phyloP scores from a whole-genome alignment of 2,888 invertebrate species.

The Campaea margaritaria region DNA sequence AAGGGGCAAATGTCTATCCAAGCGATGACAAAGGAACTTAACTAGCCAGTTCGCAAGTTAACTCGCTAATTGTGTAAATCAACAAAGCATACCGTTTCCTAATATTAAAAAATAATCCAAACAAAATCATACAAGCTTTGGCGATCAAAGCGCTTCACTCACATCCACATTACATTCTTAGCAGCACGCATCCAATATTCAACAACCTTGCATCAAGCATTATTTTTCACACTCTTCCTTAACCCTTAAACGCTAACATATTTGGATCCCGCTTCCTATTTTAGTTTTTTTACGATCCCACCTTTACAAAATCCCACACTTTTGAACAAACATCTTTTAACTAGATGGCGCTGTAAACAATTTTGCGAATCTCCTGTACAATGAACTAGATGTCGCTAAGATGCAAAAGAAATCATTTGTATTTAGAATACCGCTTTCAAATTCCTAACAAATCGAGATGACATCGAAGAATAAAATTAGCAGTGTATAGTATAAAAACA shows the following conservation, averaged over 20 bases:
- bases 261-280: constrained; percentile 40
- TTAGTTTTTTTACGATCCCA: constrained; percentile 18
- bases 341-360: constrained; percentile 34
- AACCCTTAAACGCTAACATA: constrained; percentile 40
- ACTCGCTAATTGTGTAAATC: too few species aligned
- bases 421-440: too few species aligned
- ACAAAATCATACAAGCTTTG: constrained; percentile 58
- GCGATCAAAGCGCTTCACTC: constrained; percentile 63
- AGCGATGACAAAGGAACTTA: too few species aligned
- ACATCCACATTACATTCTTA: constrained; percentile 44
- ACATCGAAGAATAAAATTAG: constrained; percentile 9
- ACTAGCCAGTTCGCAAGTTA: too few species aligned
- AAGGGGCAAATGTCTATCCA: too few species aligned
- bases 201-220: constrained; percentile 40
- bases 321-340: constrained; percentile 2
- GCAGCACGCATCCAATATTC: constrained; percentile 46
- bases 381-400: constrained; percentile 28
- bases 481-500: not conserved
- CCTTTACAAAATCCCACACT: constrained; percentile 1
- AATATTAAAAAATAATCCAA: constrained; percentile 40
- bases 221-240: constrained; percentile 28
- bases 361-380: constrained; percentile 1
- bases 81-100: constrained; percentile 51
- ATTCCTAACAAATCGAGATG: constrained; percentile 1
- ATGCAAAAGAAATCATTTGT: not conserved